A percentile compares a stretch with the other conserved stretches of the same genome.
Conservation (phyloP, 2,888 invertebrate genomes). For the Tribolium freemani region DNA sequence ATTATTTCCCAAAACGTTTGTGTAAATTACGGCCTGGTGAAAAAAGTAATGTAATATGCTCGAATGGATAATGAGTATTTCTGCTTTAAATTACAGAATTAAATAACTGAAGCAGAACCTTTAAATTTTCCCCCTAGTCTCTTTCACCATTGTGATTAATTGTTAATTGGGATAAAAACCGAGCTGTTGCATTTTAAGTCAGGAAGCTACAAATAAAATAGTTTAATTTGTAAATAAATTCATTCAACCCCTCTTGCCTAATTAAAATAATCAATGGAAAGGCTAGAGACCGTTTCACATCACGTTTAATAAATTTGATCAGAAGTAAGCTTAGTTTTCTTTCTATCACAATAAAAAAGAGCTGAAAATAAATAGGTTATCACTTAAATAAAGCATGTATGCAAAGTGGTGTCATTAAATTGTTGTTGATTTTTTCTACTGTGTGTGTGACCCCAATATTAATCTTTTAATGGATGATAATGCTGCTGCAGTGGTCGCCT, state of each 20-base stretch:
- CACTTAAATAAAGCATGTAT: not conserved
- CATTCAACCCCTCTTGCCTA: too few species aligned
- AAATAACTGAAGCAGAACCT: conserved; percentile 24
- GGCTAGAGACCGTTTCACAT: not conserved
- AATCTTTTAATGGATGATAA: not conserved
- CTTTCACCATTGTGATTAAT: conserved; percentile 24
- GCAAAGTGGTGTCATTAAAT: not conserved
- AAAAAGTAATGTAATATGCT: conserved; percentile 24
- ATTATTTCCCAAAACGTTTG: not conserved
- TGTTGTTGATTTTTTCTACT: not conserved
- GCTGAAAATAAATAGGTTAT: not conserved
- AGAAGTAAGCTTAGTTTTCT: too few species aligned
- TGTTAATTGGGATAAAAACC: conserved; percentile 12
- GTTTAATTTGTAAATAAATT: not conserved
- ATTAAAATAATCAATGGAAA: too few species aligned
- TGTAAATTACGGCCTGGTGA: conserved; percentile 7
- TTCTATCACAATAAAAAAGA: too few species aligned
- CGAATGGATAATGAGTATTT: conserved; percentile 19
- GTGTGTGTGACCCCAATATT: not conserved
- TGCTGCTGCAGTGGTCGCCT: not conserved
- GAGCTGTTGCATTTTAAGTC: not conserved
- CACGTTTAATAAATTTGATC: not conserved
- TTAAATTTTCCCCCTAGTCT: conserved; percentile 24
- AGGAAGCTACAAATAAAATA: not conserved
- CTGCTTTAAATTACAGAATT: conserved; percentile 28